Conservation (phyloP, 2,113 vertebrate species). For the Psittacara wagleri region DNA sequence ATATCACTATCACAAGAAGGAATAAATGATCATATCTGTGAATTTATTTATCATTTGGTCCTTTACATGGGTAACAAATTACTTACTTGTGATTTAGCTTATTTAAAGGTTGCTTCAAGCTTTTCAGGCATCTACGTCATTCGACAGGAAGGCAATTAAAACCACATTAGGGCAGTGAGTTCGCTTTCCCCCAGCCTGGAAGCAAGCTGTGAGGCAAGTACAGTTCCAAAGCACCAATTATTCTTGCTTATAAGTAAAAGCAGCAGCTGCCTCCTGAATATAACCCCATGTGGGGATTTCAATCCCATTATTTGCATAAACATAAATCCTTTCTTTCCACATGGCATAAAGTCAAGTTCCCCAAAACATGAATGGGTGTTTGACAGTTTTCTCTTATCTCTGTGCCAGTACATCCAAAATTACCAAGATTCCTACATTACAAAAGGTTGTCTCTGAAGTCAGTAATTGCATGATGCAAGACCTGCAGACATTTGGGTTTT, state of each 20-base stretch:
- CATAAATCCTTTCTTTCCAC: slow-evolving; percentile 17
- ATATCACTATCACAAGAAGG: background rate
- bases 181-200: background rate
- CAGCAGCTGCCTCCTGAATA: slow-evolving; percentile 32
- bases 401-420: background rate
- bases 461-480: background rate
- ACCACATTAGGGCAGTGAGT: background rate
- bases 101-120: background rate
- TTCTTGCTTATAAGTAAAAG: slow-evolving; percentile 30
- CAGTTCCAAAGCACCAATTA: slow-evolving; percentile 26
- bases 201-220: slow-evolving; percentile 4
- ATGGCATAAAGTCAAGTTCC: background rate
- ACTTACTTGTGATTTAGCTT: background rate
- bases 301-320: slow-evolving; percentile 36
- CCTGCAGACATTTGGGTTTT: background rate
- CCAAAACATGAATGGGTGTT: background rate
- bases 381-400: background rate
- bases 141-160: background rate
- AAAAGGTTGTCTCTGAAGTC: background rate
- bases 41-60: background rate
- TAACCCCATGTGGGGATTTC: background rate
- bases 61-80: background rate
- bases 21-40: background rate
- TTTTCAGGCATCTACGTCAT: background rate
- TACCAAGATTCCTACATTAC: background rate